phyloP scores from a whole-genome alignment of 2,797 vertebrate species.

The Tragelaphus oryx region DNA sequence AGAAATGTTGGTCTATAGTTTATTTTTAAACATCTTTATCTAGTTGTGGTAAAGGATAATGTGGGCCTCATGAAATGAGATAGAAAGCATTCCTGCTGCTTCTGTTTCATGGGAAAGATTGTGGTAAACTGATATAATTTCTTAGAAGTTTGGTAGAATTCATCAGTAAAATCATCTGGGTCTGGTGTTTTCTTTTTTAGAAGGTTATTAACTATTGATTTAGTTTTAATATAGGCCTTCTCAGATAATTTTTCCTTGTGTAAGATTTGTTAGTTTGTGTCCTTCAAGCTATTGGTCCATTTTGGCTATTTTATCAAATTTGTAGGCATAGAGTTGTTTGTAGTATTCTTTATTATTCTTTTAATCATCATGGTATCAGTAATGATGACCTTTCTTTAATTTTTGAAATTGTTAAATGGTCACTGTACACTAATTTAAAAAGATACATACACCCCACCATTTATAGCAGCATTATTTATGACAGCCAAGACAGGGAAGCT shows the following conservation, averaged over 20 bases:
- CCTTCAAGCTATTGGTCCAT: not conserved
- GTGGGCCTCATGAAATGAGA: not conserved
- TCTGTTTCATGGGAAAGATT: not conserved
- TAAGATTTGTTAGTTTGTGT: not conserved
- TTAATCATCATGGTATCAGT: not conserved
- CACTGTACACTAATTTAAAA: not conserved
- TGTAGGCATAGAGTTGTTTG: not conserved
- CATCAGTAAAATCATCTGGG: not conserved
- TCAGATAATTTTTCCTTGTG: not conserved
- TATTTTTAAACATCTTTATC: not conserved
- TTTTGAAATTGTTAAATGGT: not conserved
- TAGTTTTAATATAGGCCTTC: not conserved
- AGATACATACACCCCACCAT: not conserved
- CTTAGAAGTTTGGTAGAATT: not conserved
- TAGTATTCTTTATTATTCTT: not conserved
- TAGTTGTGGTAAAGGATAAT: not conserved
- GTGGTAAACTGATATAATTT: not conserved
- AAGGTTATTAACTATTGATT: not conserved
- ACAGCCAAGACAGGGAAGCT: not conserved
- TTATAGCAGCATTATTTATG: not conserved
- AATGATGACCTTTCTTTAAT: not conserved
- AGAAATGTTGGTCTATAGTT: not conserved
- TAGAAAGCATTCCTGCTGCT: not conserved
- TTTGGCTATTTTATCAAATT: not conserved
- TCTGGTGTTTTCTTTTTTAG: not conserved